Evolutionary conservation across 2,113 vertebrate species (phyloP).

Genomic region (Pholis gunnellus): DNA sequence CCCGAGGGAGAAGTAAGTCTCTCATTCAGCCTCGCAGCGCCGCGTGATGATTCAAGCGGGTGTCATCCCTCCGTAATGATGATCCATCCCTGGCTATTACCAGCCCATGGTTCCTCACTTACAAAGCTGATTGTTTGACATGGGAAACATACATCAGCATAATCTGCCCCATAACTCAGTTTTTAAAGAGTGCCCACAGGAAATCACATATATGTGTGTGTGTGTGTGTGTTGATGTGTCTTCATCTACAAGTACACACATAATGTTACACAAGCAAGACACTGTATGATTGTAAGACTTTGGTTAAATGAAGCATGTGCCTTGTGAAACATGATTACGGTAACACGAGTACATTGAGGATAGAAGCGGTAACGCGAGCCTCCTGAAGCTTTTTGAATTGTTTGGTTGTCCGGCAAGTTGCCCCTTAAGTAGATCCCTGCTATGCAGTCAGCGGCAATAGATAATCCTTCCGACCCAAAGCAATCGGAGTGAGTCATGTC

Average conservation of each 20-base stretch:
- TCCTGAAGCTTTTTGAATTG: background rate
- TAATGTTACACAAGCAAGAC: no score
- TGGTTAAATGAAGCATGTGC: background rate
- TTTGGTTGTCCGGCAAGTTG: background rate
- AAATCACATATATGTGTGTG: background rate
- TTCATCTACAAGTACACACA: background rate
- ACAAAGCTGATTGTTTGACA: constrained; percentile 74
- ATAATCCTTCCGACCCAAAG: background rate
- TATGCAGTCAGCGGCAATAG: background rate
- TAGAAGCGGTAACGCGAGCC: no score
- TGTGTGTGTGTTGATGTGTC: background rate
- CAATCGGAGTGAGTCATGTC: background rate
- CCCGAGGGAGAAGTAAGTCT: constrained; percentile 39
- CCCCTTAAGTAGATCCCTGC: background rate
- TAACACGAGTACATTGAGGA: no score
- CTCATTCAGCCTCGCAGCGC: constrained; percentile 42
- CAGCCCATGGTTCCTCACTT: constrained; percentile 68
- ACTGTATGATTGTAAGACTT: background rate
- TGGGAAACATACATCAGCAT: constrained; percentile 71
- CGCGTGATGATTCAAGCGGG: constrained; percentile 59
- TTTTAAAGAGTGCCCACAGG: constrained; percentile 46
- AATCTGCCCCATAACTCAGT: constrained; percentile 69
- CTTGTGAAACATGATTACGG: background rate
- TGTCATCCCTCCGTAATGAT: constrained; percentile 77
- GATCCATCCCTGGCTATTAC: constrained; percentile 75